phyloP scores from a whole-genome alignment of 1,140 invertebrate genomes.

The Papilio glaucus region DNA sequence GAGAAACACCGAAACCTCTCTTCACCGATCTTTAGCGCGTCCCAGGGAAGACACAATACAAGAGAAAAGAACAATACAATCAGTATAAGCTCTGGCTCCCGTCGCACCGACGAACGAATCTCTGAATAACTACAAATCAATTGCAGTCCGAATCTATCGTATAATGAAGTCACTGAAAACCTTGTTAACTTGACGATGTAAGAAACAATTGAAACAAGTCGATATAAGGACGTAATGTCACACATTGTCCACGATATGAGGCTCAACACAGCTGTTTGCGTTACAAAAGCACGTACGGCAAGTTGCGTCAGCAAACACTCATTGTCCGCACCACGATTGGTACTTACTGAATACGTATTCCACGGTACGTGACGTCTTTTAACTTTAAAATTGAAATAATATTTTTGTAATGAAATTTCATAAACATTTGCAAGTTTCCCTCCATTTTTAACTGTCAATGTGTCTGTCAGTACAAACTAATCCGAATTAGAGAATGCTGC shows the following conservation, averaged over 20 bases:
- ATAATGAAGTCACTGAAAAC: no score
- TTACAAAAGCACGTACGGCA: neutral
- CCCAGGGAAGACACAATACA: no score
- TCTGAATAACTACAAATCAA: no score
- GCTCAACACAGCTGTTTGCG: neutral
- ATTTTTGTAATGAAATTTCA: neutral
- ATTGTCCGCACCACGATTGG: neutral
- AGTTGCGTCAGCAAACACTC: neutral
- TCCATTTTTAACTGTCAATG: neutral
- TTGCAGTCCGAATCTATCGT: no score
- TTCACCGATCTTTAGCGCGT: no score
- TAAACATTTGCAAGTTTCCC: neutral
- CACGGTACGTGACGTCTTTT: neutral
- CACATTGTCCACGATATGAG: neutral
- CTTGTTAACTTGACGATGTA: neutral
- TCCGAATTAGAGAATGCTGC: no score
- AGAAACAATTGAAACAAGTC: constrained; percentile 1
- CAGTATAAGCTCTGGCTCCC: no score
- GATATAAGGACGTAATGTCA: constrained; percentile 9
- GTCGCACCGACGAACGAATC: no score
- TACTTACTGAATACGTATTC: neutral
- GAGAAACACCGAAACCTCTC: no score
- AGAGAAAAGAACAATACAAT: no score
- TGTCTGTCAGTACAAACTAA: neutral
- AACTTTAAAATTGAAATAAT: neutral